Evolutionary conservation across 2,113 vertebrate genomes (phyloP), one percentile per base, ranked within the genome.

Genomic region (Nettapus auritus): DNA sequence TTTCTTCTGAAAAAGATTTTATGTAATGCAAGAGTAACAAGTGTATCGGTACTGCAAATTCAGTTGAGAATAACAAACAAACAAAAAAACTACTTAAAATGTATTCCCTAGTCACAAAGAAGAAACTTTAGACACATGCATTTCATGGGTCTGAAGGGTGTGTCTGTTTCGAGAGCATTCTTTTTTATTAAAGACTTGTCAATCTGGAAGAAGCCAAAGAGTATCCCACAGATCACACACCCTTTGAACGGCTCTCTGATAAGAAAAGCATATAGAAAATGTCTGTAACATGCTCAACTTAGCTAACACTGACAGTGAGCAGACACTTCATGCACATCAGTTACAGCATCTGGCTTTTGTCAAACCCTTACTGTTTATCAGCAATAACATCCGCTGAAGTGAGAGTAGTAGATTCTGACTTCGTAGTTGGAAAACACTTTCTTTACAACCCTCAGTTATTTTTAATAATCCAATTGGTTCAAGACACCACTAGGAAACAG

Each of bases 311-410:
- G 60, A 89, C 3, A 90, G 40, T 55, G 70, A 92, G 71, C 86
- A 96, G 91, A 92, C 6, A 59, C 46, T 70, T 86, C n/a, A 77
- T 70, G 46, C 80, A 83, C 84, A 55, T 64, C 62, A 26, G 33
- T 42, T 81, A 55, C 31, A 78, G 53, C 86, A 88, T 36, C 78
- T 93, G 88, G 81, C 34, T 86, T 93, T 71, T 84, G 69, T 83
- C 88, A 93, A 67, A 50, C 64, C 22, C n/a, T 52, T 52, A 36
- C 28, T 12, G 4, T 70, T 88, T 86, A 60, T 90, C 76, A 86
- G 68, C 36, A 42, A 36, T n/a, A 83, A 36, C 7, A 25, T 40
- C 62, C 2, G 3, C 53, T 68, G 42, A 78, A 86, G 55, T 29
- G 6, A 91, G 22, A 90, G 31, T 1, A 69, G 31, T 1, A 74